Evolutionary conservation across 2,888 invertebrate species (phyloP), one percentile per base, ranked within the genome.

Genomic region (Dichetophora obliterata): DNA sequence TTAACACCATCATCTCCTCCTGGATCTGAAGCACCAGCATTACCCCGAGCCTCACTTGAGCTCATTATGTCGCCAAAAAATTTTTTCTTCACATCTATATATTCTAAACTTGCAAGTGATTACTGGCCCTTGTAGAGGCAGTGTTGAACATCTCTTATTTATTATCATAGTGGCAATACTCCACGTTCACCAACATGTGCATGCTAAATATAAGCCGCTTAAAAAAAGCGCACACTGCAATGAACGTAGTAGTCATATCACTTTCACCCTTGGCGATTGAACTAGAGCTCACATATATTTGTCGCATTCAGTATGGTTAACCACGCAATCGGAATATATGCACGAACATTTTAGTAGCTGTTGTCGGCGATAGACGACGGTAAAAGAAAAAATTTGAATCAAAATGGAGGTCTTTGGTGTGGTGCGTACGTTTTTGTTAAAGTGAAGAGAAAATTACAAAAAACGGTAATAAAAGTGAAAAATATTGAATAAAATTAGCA

Each of bases 381-480:
- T 48, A 79, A 79, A 81, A 77, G 79, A 80, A 84, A 80, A 82
- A 82, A 83, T 81, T 83, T 76, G 85, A 88, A 89, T 89, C 89
- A 89, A 89, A 89, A 89, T 89, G 89, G 89, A 89, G 89, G 89
- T 87, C 86, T 88, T 87, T 88, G 88, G 87, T 88, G 86, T 89
- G 87, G 88, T 89, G 89, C 89, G 89, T 89, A 86, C 88, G 84
- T 87, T 87, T 88, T 82, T 86, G 85, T 84, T 85, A 85, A 82
- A 86, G 87, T 87, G 86, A 84, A 86, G 85, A 85, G 82, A 84
- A 85, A 84, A 84, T 86, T 86, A 85, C 82, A 84, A 85, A 85
- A 87, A 86, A 87, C 87, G 88, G 87, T 86, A 86, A 82, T 83
- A 84, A 85, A 84, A 85, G 85, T 82, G 82, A 57, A 84, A 82